These are phyloP conservation scores for Eublepharis macularius DNA, from an alignment of 2,113 vertebrate species.

Conservation along the genomic window DNA sequence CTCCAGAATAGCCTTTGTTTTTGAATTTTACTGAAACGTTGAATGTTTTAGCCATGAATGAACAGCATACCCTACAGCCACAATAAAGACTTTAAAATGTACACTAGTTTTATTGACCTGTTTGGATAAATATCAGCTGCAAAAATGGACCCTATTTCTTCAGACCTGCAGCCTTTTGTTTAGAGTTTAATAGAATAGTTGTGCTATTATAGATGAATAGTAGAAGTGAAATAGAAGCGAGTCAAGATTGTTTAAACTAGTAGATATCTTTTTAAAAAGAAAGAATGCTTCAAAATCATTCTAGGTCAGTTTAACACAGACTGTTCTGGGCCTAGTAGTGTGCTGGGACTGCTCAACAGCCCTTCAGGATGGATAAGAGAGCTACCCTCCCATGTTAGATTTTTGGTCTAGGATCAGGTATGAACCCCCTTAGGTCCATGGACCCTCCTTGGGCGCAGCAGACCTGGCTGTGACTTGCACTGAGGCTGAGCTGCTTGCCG, in stretches of 20 bases:
- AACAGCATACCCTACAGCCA: slow-evolving; percentile 51
- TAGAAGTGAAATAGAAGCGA: not conserved
- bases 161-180: fast-evolving
- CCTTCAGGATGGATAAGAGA: no score
- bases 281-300: not conserved
- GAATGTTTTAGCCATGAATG: slow-evolving; percentile 65
- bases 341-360: not conserved
- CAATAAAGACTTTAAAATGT: slow-evolving; percentile 73
- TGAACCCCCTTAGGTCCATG: no score
- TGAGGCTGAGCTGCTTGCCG: no score
- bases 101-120: slow-evolving; percentile 9
- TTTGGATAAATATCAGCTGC: not conserved
- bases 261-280: not conserved
- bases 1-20: slow-evolving; percentile 76
- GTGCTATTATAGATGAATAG: not conserved
- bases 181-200: not conserved
- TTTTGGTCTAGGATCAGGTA: no score
- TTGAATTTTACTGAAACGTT: slow-evolving; percentile 53
- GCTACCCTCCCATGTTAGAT: no score
- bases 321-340: not conserved
- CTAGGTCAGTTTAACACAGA: not conserved
- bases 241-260: not conserved
- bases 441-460: no score
- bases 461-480: no score
- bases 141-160: not conserved